Percentiles rank a stretch among this genome's conserved stretches.
phyloP scores from a whole-genome alignment of 2,797 vertebrate genomes.

The Pagetopsis macropterus region DNA sequence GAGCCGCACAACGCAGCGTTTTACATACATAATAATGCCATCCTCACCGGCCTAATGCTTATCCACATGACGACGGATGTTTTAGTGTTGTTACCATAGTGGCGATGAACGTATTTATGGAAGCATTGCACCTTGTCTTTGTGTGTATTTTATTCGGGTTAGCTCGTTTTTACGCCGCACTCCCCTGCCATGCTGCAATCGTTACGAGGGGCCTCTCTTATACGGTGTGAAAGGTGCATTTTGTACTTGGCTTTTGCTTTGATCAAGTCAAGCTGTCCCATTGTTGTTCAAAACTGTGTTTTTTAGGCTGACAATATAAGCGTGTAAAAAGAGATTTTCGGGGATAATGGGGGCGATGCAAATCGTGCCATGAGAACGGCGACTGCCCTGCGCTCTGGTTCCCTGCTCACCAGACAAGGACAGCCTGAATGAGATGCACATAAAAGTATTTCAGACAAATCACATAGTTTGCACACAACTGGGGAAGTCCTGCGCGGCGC shows the following conservation, averaged over 20 bases:
- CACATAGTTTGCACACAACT: slow-evolving; percentile 75
- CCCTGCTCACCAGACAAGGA: slow-evolving; percentile 85
- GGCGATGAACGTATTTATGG: slow-evolving; percentile 49
- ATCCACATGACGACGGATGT: slow-evolving; percentile 27
- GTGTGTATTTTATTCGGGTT: slow-evolving; percentile 79
- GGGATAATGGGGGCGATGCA: slow-evolving; percentile 92
- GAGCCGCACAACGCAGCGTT: slow-evolving; percentile 86
- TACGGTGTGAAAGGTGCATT: slow-evolving; percentile 93
- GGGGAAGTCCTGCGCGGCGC: slow-evolving; percentile 82
- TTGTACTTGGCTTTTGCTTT: slow-evolving; percentile 90
- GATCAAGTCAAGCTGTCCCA: slow-evolving; percentile 93
- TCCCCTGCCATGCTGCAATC: slow-evolving; percentile 86
- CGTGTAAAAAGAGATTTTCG: slow-evolving; percentile 94
- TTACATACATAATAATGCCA: slow-evolving; percentile 53
- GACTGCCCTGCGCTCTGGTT: slow-evolving; percentile 88
- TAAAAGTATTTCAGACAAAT: slow-evolving; percentile 63
- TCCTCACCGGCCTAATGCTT: not conserved
- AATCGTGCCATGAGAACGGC: slow-evolving; percentile 94
- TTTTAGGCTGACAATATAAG: slow-evolving; percentile 89
- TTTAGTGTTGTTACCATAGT: slow-evolving; percentile 25
- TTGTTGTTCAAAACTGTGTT: slow-evolving; percentile 88
- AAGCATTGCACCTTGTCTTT: slow-evolving; percentile 69
- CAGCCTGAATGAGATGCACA: slow-evolving; percentile 86
- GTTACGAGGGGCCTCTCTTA: slow-evolving; percentile 88
- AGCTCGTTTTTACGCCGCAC: slow-evolving; percentile 87